phyloP scores from a whole-genome alignment of 2,797 vertebrate species.

The Tiaroga cobitis region DNA sequence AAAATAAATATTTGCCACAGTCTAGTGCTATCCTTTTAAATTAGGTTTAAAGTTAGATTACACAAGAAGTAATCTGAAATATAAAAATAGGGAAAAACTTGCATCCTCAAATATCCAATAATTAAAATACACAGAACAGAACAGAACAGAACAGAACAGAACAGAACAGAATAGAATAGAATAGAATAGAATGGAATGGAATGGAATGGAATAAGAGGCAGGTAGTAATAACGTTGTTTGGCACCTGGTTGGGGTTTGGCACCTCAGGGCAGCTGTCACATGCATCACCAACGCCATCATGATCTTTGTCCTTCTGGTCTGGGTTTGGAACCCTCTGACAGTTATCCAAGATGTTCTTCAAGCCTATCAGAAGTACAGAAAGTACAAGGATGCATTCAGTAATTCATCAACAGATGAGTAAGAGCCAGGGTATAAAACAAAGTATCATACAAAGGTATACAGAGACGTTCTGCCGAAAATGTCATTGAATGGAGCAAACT shows the following conservation, averaged over 20 bases:
- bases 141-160: not conserved
- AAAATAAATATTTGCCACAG: not conserved
- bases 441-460: not conserved
- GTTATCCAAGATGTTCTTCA: conserved; percentile 94
- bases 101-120: not conserved
- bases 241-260: conserved; percentile 95
- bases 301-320: conserved; percentile 88
- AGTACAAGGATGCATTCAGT: not conserved
- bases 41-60: not conserved
- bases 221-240: not conserved
- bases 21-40: not conserved
- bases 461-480: not conserved
- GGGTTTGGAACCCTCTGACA: conserved; percentile 88
- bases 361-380: conserved; percentile 72
- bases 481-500: conserved; percentile 17
- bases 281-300: conserved; percentile 92
- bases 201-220: not conserved
- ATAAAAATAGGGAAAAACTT: not conserved
- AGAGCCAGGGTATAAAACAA: not conserved
- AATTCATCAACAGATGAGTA: not conserved
- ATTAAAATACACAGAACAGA: not conserved
- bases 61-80: not conserved
- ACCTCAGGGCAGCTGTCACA: conserved; percentile 96
- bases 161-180: too few species aligned
- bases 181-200: not conserved